Percentiles rank a stretch among this genome's conserved stretches.
These are phyloP conservation scores for Cheilosia vulpina DNA, from an alignment of 2,888 invertebrate genomes.

Conservation along the genomic window DNA sequence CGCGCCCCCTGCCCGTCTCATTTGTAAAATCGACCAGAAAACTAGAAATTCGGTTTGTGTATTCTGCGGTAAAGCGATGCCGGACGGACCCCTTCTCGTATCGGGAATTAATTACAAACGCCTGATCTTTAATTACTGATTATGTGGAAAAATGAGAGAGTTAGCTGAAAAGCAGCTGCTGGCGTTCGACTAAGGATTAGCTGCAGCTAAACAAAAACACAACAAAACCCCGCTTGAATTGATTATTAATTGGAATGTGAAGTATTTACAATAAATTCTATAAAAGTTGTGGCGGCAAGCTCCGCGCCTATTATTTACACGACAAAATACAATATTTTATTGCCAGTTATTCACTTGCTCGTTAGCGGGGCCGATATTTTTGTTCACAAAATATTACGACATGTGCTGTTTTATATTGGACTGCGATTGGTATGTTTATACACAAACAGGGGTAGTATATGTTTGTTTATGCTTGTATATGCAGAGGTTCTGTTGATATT, in stretches of 20 bases:
- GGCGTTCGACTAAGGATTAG: constrained; percentile 19
- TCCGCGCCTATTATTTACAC: constrained; percentile 25
- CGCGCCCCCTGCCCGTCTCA: constrained; percentile 44
- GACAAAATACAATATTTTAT: constrained; percentile 46
- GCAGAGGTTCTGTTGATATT: constrained; percentile 4
- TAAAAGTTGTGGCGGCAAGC: background rate
- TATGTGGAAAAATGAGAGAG: constrained; percentile 61
- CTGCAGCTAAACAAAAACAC: constrained; percentile 11
- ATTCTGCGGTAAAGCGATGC: constrained; percentile 51
- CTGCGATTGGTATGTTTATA: constrained; percentile 3
- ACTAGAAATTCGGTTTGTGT: constrained; percentile 68
- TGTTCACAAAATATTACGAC: constrained; percentile 32
- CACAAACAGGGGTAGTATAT: background rate
- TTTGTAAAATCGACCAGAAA: constrained; percentile 69
- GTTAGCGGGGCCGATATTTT: constrained; percentile 48
- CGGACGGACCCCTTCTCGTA: background rate
- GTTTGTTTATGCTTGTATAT: background rate
- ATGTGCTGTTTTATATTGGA: constrained; percentile 26
- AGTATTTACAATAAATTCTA: constrained; percentile 56
- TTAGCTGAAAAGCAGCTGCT: constrained; percentile 14
- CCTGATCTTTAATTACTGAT: constrained; percentile 74
- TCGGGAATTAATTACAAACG: constrained; percentile 65
- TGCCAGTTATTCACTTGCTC: constrained; percentile 42
- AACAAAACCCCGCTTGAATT: constrained; percentile 50
- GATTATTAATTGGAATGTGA: constrained; percentile 72